Percentiles rank a stretch among this genome's conserved stretches.
Evolutionary conservation across 1,140 invertebrate genomes (phyloP).

Genomic region (Colletes latitarsis): DNA sequence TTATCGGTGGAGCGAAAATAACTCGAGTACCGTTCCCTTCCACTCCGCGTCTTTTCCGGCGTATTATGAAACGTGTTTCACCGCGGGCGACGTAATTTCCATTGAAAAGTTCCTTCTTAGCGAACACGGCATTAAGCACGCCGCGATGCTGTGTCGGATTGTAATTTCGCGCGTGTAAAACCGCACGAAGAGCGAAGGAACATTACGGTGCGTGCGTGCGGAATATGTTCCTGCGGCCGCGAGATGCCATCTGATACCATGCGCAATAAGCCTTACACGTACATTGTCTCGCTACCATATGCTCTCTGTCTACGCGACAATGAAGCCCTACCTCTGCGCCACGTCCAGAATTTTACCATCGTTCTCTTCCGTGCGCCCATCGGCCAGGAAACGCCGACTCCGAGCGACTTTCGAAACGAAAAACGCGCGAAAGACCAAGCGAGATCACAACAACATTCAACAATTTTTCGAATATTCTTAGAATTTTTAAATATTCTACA

Average conservation of each 20-base stretch:
- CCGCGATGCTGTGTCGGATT: constrained; percentile 9
- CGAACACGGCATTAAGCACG: not conserved
- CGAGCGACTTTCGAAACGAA: not conserved
- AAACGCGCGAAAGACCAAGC: too few species aligned
- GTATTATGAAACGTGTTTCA: not conserved
- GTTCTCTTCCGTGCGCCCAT: not conserved
- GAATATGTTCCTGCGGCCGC: constrained; percentile 11
- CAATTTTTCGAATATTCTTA: too few species aligned
- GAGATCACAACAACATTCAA: too few species aligned
- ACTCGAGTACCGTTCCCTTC: not conserved
- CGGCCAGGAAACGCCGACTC: not conserved
- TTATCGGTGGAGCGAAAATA: not conserved
- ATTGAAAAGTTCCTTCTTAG: constrained; percentile 17
- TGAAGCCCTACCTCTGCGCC: constrained; percentile 30
- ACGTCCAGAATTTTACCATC: constrained; percentile 27
- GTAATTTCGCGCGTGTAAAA: constrained; percentile 35
- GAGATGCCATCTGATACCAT: constrained; percentile 35
- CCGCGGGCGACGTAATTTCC: not conserved
- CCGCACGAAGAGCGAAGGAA: not conserved
- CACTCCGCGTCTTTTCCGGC: not conserved
- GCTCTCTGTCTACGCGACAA: constrained; percentile 29
- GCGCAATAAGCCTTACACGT: constrained; percentile 32
- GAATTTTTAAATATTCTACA: too few species aligned
- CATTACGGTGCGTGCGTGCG: not conserved
- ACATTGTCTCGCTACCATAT: constrained; percentile 38